Evolutionary conservation across 2,797 vertebrate species (phyloP), one percentile per base, ranked within the genome.

Genomic region (Syncerus caffer): DNA sequence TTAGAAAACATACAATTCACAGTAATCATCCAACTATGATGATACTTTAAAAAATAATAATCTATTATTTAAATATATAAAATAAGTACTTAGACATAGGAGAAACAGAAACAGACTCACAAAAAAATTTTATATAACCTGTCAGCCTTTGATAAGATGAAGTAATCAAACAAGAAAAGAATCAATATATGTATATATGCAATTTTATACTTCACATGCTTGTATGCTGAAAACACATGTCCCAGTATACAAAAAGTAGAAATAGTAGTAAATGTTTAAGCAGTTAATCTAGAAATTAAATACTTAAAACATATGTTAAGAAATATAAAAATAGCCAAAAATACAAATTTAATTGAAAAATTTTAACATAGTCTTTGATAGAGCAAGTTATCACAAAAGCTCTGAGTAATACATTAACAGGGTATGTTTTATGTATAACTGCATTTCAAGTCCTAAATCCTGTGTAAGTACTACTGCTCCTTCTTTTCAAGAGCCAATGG

Each of bases 401-500:
- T 10, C 50, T 90, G 64, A 60, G 55, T 90, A 93, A 88, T 87
- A 79, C 93, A 96, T 95, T 95, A 95, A 95, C 92, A 94, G 55
- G 47, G n/a, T 53, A 85, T 97, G 53, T 74, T 97, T 97, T 97
- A 96, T 95, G 96, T 74, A 6, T 53, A 91, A 90, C 85, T 60
- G 42, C 90, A 94, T 95, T 97, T 97, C 89, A 96, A 79, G 87
- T 17, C 87, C 80, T 97, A 96, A 96, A 85, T 94, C 89, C 90
- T 92, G 15, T 62, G 6, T 93, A 90, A 96, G 96, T 27, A 62
- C 25, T 71, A 58, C 29, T 62, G 53, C 42, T 90, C 80, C 21
- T 95, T 92, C 51, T 85, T 94, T 93, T 97, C 90, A 95, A 95
- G 95, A 97, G 96, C 92, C 96, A 93, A 88, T 29, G 60, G 96